Base-by-base conservation (phyloP, 2,113 vertebrate species). In the Cynopterus brachyotis region DNA sequence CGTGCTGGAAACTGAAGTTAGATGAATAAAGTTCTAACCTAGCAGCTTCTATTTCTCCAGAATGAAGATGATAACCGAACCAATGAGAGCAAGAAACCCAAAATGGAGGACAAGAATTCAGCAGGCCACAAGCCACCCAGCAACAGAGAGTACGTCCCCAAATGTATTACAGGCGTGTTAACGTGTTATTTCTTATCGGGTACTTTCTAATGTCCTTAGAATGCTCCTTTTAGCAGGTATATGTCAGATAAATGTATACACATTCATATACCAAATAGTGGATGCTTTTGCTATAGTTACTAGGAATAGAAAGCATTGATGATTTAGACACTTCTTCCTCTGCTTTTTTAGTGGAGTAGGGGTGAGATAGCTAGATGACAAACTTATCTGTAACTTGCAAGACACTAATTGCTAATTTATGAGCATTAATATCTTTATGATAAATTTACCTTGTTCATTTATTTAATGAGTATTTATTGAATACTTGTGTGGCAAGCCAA, bases 41-140 rank as follows among this genome's bases (percentile, higher is more conserved):
- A 64, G 93, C 97, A 64, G 85, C 2, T 96, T 19, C 95, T 97
- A 81, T 83, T 92, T 28, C 92, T 97, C 85, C 92, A 99, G 99
- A 99, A 98, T 32, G 99, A 99, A 26, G 99, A 99, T 37, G 99
- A 99, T 90, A 98, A 97, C 96, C 95, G 99, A 96, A 99, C 99
- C 98, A 98, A 98, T 94, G 99, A 99, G 84, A 99, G 98, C 98
- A 99, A 99, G 98, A 99, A 99, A 96, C 98, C 99, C 57, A 99
- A 99, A 98, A 97, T 98, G 9, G 99, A 99, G 93, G 99, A 99
- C 20, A 99, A 99, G 98, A 98, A 98, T 92, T 96, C 98, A 15
- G 99, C 99, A 45, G 99, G 99, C 97, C 99, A 99, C 98, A 99
- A 99, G 98, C 98, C 98, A 96, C 99, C 99, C 15, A 98, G 97